phyloP scores from a whole-genome alignment of 2,797 vertebrate species.

The Ceryle rudis region DNA sequence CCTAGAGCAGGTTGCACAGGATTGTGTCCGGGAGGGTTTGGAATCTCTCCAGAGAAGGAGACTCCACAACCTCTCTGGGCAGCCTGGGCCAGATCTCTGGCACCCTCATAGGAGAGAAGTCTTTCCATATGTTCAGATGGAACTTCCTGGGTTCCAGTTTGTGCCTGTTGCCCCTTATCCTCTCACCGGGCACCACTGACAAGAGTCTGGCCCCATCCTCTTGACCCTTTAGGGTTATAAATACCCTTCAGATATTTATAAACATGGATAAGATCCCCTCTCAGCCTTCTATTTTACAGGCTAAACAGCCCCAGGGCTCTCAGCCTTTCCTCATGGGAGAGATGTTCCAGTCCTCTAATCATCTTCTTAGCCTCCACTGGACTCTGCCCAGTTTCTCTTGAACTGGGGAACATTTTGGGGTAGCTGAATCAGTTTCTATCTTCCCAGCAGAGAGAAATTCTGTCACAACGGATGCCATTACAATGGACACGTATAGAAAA shows the following conservation, averaged over 20 bases:
- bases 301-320: not conserved
- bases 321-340: not conserved
- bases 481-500: fast-evolving
- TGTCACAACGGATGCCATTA: fast-evolving
- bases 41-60: not conserved
- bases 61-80: not conserved
- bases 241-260: not conserved
- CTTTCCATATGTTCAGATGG: not conserved
- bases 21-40: not conserved
- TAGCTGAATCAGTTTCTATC: not conserved
- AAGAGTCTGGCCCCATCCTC: not conserved
- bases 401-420: not conserved
- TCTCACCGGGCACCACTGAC: not conserved
- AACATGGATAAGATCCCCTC: not conserved
- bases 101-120: not conserved
- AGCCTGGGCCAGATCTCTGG: not conserved
- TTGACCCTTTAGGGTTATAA: not conserved
- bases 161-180: not conserved
- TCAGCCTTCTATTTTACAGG: not conserved
- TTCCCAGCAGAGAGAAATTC: not conserved
- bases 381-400: not conserved
- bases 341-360: not conserved
- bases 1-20: not conserved
- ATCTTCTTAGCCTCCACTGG: not conserved
- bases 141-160: not conserved